phyloP scores from a whole-genome alignment of 2,797 vertebrate species.

The Gambelia wislizenii region DNA sequence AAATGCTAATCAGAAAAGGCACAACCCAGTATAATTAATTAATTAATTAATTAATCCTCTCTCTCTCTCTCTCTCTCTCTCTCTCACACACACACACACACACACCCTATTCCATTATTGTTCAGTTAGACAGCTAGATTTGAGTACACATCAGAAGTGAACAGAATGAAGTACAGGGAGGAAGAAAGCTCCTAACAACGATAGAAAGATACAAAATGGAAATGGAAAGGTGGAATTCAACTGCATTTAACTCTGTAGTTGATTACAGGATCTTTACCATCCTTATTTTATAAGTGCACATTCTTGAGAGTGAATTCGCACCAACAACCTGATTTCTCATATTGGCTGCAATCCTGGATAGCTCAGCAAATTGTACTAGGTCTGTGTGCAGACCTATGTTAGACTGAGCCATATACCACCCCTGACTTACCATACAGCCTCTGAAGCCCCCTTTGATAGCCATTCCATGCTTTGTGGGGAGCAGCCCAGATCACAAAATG shows the following conservation, averaged over 20 bases:
- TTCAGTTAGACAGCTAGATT: rapidly evolving
- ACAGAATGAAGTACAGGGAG: background rate
- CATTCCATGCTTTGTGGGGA: no score
- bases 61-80: background rate
- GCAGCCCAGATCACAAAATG: no score
- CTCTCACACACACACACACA: rapidly evolving
- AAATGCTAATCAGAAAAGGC: background rate
- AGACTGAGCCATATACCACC: no score
- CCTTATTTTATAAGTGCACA: background rate
- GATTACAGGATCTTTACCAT: background rate
- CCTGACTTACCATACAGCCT: no score
- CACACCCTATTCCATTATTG: rapidly evolving
- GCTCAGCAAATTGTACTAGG: no score
- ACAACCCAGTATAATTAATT: rapidly evolving
- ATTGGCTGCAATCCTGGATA: no score
- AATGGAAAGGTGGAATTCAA: background rate
- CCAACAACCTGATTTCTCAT: no score
- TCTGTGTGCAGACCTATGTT: no score
- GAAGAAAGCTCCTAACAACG: background rate
- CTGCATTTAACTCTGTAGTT: background rate
- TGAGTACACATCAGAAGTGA: rapidly evolving
- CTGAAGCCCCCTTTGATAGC: no score
- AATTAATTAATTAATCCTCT: background rate
- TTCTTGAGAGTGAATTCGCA: background rate
- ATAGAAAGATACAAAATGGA: background rate